Evolutionary conservation across 1,140 invertebrate species (phyloP).

Genomic region (Pseudomyrmex flavicornis): DNA sequence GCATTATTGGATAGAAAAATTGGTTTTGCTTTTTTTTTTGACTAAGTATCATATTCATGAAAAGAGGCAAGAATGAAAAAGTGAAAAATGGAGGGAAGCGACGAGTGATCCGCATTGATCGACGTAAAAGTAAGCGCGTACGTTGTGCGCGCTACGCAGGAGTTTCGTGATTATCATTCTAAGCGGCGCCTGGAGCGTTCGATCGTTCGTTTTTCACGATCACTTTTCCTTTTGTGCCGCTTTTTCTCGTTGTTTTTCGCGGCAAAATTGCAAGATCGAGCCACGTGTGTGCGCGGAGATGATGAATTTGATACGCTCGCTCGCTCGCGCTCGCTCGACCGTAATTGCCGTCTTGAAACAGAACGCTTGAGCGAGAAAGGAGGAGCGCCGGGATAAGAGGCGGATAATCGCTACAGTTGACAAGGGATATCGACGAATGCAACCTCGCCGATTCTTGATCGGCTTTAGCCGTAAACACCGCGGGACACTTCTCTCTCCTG

Average conservation of each 20-base stretch:
- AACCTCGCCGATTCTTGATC: constrained; percentile 43
- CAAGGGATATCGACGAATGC: constrained; percentile 56
- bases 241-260: constrained; percentile 21
- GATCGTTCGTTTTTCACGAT: constrained; percentile 31
- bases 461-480: constrained; percentile 10
- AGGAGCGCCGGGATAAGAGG: constrained; percentile 48
- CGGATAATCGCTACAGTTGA: constrained; percentile 51
- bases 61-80: background rate
- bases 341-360: constrained; percentile 44
- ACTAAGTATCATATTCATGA: background rate
- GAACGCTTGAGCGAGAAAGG: constrained; percentile 50
- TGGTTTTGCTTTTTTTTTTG: no score
- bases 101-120: constrained; percentile 46
- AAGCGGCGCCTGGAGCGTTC: constrained; percentile 37
- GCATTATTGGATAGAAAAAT: background rate
- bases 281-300: constrained; percentile 56
- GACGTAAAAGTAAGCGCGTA: constrained; percentile 8
- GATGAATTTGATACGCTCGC: constrained; percentile 62
- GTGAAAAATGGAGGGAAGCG: constrained; percentile 33
- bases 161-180: constrained; percentile 50
- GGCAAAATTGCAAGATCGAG: constrained; percentile 62
- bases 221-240: constrained; percentile 32
- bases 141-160: constrained; percentile 20
- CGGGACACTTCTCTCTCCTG: background rate
- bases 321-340: constrained; percentile 19